Evolutionary conservation across 2,888 invertebrate species (phyloP).

Genomic region (Agriopis aurantiaria): DNA sequence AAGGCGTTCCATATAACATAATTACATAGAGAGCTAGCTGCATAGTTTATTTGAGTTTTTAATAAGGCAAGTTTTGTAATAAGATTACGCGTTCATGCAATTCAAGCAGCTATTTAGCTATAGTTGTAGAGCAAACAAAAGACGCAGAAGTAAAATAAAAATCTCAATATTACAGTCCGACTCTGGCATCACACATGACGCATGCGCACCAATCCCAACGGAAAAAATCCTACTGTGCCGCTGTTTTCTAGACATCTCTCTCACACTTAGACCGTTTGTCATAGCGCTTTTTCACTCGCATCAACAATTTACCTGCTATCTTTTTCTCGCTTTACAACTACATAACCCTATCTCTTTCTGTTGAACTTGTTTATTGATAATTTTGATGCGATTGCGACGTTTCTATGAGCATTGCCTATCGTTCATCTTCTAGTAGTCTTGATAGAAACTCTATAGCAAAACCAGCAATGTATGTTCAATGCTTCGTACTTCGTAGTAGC

Average conservation of each 20-base stretch:
- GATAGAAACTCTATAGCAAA: conserved; percentile 8
- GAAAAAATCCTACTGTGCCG: conserved; percentile 64
- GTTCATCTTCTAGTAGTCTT: conserved; percentile 40
- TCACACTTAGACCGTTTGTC: conserved; percentile 47
- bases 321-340: conserved; percentile 44
- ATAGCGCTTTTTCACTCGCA: conserved; percentile 56
- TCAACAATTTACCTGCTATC: conserved; percentile 65
- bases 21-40: too few relatives aligned
- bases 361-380: conserved; percentile 70
- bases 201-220: conserved; percentile 80
- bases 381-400: conserved; percentile 50
- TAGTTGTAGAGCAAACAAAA: too few relatives aligned
- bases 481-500: conserved; percentile 15
- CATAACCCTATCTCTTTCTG: conserved; percentile 55
- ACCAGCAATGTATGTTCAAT: conserved; percentile 36
- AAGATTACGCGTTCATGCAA: too few relatives aligned
- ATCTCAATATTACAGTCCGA: conserved; percentile 30
- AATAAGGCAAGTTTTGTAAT: too few relatives aligned
- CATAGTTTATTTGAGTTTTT: too few relatives aligned
- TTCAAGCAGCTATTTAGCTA: too few relatives aligned
- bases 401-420: conserved; percentile 53
- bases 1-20: too few relatives aligned
- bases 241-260: conserved; percentile 67
- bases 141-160: background rate
- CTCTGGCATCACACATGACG: conserved; percentile 73